A percentile compares a stretch with the other conserved stretches of the same genome.
Conservation (phyloP, 2,797 vertebrate genomes). For the Peromyscus attwateri region DNA sequence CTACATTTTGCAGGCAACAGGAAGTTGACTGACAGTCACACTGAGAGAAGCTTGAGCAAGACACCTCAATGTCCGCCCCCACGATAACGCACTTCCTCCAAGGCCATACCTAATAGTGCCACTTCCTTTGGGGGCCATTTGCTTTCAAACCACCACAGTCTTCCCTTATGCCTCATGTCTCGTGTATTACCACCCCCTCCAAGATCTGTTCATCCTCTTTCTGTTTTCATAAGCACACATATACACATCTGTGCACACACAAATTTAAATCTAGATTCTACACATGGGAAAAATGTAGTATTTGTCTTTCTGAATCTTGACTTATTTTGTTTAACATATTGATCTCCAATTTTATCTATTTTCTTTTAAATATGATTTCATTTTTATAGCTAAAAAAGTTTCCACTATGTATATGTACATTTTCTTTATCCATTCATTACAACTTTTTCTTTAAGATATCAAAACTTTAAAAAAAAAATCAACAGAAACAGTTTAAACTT, state of each 20-base stretch:
- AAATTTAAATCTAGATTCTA: not conserved
- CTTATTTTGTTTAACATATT: not conserved
- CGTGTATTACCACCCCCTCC: not conserved
- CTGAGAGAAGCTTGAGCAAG: not conserved
- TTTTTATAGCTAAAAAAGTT: not conserved
- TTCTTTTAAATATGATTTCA: not conserved
- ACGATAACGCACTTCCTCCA: not conserved
- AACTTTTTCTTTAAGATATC: slow-evolving; percentile 54
- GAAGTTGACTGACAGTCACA: not conserved
- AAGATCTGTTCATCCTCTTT: not conserved
- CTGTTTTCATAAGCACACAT: not conserved
- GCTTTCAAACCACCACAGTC: not conserved
- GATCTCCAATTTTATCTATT: not conserved
- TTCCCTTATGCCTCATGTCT: not conserved
- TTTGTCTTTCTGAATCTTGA: not conserved
- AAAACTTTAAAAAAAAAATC: not conserved
- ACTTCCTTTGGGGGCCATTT: not conserved
- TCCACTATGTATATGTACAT: not conserved
- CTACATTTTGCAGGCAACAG: not conserved
- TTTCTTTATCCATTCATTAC: not conserved
- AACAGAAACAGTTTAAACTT: not conserved
- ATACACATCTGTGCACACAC: not conserved
- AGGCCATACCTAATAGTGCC: not conserved
- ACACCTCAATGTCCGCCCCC: not conserved
- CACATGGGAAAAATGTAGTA: not conserved